Evolutionary conservation across 2,113 vertebrate species (phyloP).

Genomic region (Mus pahari): DNA sequence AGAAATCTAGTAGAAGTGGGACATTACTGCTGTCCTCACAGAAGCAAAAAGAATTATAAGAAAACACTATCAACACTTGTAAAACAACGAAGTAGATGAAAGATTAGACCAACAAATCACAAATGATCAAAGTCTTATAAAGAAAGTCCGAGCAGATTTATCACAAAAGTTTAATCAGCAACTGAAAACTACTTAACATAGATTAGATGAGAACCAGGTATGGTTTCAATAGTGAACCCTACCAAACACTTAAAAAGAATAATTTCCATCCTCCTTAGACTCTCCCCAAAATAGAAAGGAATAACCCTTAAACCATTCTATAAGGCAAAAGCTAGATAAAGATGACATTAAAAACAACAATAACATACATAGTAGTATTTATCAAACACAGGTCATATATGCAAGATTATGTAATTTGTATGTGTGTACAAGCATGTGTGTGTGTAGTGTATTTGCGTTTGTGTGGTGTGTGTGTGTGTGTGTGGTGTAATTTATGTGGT

Average conservation of each 20-base stretch:
- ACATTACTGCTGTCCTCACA: not conserved
- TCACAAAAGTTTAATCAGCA: conserved; percentile 20
- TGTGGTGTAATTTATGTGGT: not conserved
- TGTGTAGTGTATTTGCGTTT: not conserved
- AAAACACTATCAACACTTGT: not conserved
- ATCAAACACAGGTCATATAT: not conserved
- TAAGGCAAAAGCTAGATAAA: not conserved
- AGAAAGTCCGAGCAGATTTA: conserved; percentile 7
- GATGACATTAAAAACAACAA: not conserved
- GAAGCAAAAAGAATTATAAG: conserved; percentile 29
- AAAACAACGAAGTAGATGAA: not conserved
- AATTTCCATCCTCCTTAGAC: not conserved
- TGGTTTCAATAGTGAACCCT: conserved; percentile 25
- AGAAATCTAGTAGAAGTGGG: conserved; percentile 5
- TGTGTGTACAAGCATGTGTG: not conserved
- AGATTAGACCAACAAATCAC: conserved; percentile 11
- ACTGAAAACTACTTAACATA: conserved; percentile 11
- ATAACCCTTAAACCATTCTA: not conserved
- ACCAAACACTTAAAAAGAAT: conserved; percentile 17
- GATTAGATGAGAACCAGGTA: not conserved
- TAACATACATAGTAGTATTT: not conserved
- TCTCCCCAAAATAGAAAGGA: not conserved
- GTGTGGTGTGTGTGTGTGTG: not conserved
- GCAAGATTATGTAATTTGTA: not conserved
- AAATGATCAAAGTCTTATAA: not conserved